phyloP scores from a whole-genome alignment of 2,888 invertebrate genomes.

The Nemapogon koenigi region DNA sequence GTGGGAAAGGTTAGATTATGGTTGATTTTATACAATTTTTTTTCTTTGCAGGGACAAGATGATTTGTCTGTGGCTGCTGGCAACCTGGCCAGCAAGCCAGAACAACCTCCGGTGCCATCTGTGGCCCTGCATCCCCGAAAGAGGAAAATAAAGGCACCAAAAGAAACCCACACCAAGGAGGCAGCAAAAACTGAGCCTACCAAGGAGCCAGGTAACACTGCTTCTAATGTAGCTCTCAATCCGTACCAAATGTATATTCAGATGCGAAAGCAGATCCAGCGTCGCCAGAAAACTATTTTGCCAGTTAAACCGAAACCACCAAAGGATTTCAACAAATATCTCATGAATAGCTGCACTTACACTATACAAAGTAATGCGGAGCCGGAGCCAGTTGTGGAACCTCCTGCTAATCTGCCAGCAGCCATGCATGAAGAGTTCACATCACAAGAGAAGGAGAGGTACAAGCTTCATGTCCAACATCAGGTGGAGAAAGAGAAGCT shows the following conservation, averaged over 20 bases:
- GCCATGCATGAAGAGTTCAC: constrained; percentile 83
- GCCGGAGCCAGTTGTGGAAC: constrained; percentile 71
- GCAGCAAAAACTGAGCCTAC: constrained; percentile 27
- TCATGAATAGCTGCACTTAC: constrained; percentile 95
- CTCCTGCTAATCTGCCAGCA: constrained; percentile 71
- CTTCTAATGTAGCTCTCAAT: constrained; percentile 86
- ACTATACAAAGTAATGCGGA: constrained; percentile 84
- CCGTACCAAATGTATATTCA: constrained; percentile 93
- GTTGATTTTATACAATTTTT: too few species aligned
- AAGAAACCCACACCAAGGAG: constrained; percentile 70
- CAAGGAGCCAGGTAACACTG: constrained; percentile 56
- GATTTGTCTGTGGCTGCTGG: too few species aligned
- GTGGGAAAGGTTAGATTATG: too few species aligned
- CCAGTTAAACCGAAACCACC: constrained; percentile 95
- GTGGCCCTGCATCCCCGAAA: constrained; percentile 86
- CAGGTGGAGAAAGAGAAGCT: constrained; percentile 94
- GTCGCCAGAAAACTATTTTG: constrained; percentile 79
- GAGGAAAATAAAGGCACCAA: constrained; percentile 85
- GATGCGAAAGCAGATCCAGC: constrained; percentile 88
- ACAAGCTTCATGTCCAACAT: constrained; percentile 69
- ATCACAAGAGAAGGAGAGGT: constrained; percentile 83
- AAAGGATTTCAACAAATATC: constrained; percentile 93
- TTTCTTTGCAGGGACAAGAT: too few species aligned
- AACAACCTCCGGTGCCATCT: too few species aligned
- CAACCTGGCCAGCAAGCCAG: too few species aligned